phyloP scores from a whole-genome alignment of 1,140 invertebrate genomes.

The Magallana angulata region DNA sequence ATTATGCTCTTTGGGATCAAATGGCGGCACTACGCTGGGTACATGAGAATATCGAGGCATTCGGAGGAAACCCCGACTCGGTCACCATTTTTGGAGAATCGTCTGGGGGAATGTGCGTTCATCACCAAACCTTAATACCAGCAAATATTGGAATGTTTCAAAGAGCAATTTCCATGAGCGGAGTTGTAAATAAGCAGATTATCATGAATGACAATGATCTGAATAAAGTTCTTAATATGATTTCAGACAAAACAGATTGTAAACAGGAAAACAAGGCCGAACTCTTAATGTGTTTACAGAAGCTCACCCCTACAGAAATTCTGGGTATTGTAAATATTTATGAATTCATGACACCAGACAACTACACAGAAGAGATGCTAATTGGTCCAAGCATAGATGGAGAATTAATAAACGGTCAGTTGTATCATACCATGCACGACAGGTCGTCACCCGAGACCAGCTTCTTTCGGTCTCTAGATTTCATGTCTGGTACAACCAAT shows the following conservation, averaged over 20 bases:
- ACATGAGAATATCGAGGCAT: slow-evolving; percentile 85
- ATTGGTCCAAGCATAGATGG: background rate
- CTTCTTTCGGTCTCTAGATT: slow-evolving; percentile 12
- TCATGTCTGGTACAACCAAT: background rate
- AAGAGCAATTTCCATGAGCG: slow-evolving; percentile 63
- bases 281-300: background rate
- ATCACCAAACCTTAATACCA: slow-evolving; percentile 57
- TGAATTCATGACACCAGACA: background rate
- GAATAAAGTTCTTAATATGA: background rate
- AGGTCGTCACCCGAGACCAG: background rate
- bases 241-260: background rate
- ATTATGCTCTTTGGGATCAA: slow-evolving; percentile 82
- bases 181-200: slow-evolving; percentile 33
- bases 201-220: background rate
- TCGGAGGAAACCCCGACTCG: slow-evolving; percentile 86
- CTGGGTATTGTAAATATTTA: background rate
- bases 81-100: slow-evolving; percentile 87
- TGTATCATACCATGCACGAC: background rate
- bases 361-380: slow-evolving; percentile 16
- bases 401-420: background rate
- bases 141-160: slow-evolving; percentile 60
- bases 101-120: slow-evolving; percentile 71
- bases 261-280: background rate
- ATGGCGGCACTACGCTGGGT: slow-evolving; percentile 87
- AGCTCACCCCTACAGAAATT: background rate